Conservation (phyloP, 1,140 invertebrate genomes). For the Drosophila cardini region DNA sequence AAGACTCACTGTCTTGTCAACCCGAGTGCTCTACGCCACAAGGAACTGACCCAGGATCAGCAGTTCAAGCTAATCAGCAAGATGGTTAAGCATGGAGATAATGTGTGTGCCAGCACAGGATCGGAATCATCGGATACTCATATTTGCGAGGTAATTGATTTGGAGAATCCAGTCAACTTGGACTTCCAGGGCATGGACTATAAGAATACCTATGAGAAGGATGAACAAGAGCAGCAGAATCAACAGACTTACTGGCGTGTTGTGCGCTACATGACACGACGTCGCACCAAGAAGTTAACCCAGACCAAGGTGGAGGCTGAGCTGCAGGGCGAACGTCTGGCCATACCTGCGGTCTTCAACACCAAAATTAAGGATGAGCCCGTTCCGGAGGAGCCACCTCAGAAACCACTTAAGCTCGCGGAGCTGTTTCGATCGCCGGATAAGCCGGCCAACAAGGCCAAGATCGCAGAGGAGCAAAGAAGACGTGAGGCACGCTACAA, state of each 20-base stretch:
- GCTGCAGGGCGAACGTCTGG: constrained; percentile 56
- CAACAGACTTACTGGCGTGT: constrained; percentile 67
- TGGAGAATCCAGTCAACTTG: constrained; percentile 74
- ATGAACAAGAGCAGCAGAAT: constrained; percentile 77
- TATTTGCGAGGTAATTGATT: constrained; percentile 77
- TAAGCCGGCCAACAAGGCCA: constrained; percentile 61
- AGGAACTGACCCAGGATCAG: constrained; percentile 48
- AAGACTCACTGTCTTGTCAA: constrained; percentile 67
- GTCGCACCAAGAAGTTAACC: constrained; percentile 51
- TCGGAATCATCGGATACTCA: constrained; percentile 66
- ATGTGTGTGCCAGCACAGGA: constrained; percentile 63
- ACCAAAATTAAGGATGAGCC: constrained; percentile 60
- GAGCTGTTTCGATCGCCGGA: constrained; percentile 63
- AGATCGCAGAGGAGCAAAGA: constrained; percentile 55
- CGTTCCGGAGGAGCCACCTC: neutral
- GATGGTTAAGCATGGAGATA: constrained; percentile 74
- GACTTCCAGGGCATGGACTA: constrained; percentile 84
- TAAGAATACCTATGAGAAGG: constrained; percentile 72
- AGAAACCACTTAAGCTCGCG: constrained; percentile 36
- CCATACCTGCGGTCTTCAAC: constrained; percentile 47
- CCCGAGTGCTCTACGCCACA: constrained; percentile 64
- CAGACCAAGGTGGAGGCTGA: constrained; percentile 60
- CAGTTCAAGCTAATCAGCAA: constrained; percentile 63
- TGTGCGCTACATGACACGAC: constrained; percentile 63
- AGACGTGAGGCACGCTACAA: constrained; percentile 70